A percentile compares a stretch with the other conserved stretches of the same genome.
Evolutionary conservation across 2,113 vertebrate species (phyloP).

Genomic region (Motacilla tschutschensis): DNA sequence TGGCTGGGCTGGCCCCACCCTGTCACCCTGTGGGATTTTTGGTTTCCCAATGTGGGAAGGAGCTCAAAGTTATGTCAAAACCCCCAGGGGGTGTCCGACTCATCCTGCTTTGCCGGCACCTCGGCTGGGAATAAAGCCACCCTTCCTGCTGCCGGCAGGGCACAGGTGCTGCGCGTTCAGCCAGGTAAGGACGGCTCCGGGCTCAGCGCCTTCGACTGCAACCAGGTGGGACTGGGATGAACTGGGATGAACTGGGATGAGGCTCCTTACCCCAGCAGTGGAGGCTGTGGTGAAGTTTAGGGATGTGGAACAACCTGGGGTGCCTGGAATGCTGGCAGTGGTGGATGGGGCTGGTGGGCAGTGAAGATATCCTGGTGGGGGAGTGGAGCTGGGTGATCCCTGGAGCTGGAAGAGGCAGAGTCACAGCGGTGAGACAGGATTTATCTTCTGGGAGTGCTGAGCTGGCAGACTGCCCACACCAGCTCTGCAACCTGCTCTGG

Average conservation of each 20-base stretch:
- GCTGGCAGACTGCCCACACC: background rate
- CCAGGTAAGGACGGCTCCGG: background rate
- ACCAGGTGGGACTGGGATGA: background rate
- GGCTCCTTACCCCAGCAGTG: background rate
- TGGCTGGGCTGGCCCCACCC: slow-evolving; percentile 1
- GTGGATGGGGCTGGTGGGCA: rapidly evolving
- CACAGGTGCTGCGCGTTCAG: background rate
- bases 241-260: background rate
- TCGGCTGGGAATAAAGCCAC: slow-evolving; percentile 10
- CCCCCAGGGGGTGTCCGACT: slow-evolving; percentile 42
- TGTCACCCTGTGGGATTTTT: background rate
- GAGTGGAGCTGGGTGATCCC: background rate
- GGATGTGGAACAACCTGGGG: rapidly evolving
- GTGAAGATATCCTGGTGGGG: rapidly evolving
- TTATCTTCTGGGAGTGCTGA: background rate
- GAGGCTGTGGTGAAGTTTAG: background rate
- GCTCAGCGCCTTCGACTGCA: background rate
- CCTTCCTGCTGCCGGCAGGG: background rate
- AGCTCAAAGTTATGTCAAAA: background rate
- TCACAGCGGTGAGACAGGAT: rapidly evolving
- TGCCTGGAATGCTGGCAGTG: rapidly evolving
- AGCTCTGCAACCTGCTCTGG: rapidly evolving
- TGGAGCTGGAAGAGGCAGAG: background rate
- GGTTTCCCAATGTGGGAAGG: slow-evolving; percentile 53
- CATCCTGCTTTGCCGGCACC: slow-evolving; percentile 49